Percentiles rank a stretch among this genome's conserved stretches.
Evolutionary conservation across 2,113 vertebrate genomes (phyloP).

Genomic region (Oryzias celebensis): DNA sequence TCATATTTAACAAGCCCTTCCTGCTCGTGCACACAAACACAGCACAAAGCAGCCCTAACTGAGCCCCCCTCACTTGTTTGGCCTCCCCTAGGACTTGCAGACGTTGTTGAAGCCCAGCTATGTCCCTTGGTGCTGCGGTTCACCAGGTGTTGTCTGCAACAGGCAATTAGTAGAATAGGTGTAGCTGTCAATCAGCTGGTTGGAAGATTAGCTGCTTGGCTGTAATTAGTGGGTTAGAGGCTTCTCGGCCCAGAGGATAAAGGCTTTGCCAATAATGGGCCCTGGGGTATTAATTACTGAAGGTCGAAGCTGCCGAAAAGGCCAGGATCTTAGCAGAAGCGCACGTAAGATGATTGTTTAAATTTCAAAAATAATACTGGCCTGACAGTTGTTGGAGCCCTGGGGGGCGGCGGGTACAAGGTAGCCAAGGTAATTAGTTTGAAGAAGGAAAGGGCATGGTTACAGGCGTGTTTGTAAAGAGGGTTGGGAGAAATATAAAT

Average conservation of each 20-base stretch:
- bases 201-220: slow-evolving; percentile 82
- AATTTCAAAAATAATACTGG: slow-evolving; percentile 86
- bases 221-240: slow-evolving; percentile 85
- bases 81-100: slow-evolving; percentile 73
- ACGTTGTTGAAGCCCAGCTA: slow-evolving; percentile 71
- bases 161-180: slow-evolving; percentile 86
- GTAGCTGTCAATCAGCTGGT: slow-evolving; percentile 82
- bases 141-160: slow-evolving; percentile 86
- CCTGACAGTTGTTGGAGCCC: slow-evolving; percentile 83
- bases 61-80: slow-evolving; percentile 61
- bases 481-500: slow-evolving; percentile 43
- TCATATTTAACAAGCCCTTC: slow-evolving; percentile 16
- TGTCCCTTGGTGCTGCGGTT: slow-evolving; percentile 76
- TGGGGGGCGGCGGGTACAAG: slow-evolving; percentile 78
- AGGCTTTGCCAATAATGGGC: slow-evolving; percentile 85
- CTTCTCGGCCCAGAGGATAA: slow-evolving; percentile 82
- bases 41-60: slow-evolving; percentile 26
- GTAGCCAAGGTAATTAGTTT: slow-evolving; percentile 85
- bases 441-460: slow-evolving; percentile 85
- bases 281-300: slow-evolving; percentile 87
- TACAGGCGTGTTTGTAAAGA: slow-evolving; percentile 80
- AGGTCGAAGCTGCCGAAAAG: slow-evolving; percentile 84
- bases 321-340: slow-evolving; percentile 83
- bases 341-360: slow-evolving; percentile 86
- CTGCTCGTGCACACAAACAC: slow-evolving; percentile 31